Conservation (phyloP, 2,888 invertebrate species). For the Dolomedes plantarius region DNA sequence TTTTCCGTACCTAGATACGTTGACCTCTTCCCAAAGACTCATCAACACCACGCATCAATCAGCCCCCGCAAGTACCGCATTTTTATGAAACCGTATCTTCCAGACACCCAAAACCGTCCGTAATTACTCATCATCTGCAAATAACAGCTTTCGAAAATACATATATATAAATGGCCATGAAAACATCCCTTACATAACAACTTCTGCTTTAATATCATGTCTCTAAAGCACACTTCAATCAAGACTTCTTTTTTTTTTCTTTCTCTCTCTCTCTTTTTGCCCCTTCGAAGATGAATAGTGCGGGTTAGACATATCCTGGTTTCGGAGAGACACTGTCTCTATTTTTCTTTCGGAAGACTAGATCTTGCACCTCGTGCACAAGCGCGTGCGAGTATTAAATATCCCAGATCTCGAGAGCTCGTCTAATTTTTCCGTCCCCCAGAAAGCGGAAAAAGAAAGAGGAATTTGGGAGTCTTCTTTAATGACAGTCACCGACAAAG, state of each 20-base stretch:
- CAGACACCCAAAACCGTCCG: not conserved
- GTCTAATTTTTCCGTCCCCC: constrained; percentile 57
- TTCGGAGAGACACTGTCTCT: not conserved
- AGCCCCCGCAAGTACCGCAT: not conserved
- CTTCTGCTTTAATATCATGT: constrained; percentile 11
- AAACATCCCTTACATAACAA: not conserved
- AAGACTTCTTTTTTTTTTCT: constrained; percentile 17
- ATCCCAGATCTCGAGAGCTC: constrained; percentile 43
- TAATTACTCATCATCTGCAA: not conserved
- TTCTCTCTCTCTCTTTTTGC: not conserved
- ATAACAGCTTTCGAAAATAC: not conserved
- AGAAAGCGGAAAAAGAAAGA: constrained; percentile 17
- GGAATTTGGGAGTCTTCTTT: constrained; percentile 40
- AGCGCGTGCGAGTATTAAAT: constrained; percentile 28
- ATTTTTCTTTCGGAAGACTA: not conserved
- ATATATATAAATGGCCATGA: not conserved
- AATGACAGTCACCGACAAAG: constrained; percentile 57
- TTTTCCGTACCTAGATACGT: no score
- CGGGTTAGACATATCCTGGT: constrained; percentile 1
- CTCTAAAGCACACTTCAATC: constrained; percentile 5
- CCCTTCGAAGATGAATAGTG: constrained; percentile 20
- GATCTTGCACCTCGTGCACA: constrained; percentile 16
- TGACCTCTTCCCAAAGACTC: not conserved
- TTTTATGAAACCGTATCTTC: not conserved
- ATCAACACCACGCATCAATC: no score